These are phyloP conservation scores for Chaetodon trifasciatus DNA, from an alignment of 2,797 vertebrate genomes.

Conservation along the genomic window DNA sequence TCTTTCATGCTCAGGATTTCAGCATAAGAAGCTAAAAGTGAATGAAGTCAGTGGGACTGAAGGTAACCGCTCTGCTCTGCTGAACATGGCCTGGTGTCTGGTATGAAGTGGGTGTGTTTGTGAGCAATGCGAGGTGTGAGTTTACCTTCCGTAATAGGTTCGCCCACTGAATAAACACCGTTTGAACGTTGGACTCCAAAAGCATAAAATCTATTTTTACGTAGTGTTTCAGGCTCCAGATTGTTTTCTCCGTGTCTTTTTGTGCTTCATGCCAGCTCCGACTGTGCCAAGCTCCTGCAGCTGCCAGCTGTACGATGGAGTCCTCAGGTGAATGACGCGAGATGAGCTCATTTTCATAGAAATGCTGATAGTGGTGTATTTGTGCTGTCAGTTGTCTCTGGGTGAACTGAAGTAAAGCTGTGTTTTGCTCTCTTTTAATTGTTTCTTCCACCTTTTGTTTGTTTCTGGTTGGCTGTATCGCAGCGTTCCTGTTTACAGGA, in stretches of 20 bases:
- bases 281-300: background rate
- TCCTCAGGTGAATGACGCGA: constrained; percentile 17
- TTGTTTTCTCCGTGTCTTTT: background rate
- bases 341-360: background rate
- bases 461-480: background rate
- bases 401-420: background rate
- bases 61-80: background rate
- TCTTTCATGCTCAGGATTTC: background rate
- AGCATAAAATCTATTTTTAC: constrained; percentile 5
- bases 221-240: background rate
- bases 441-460: background rate
- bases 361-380: background rate
- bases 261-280: background rate
- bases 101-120: background rate
- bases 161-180: background rate
- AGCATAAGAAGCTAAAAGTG: background rate
- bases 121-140: background rate
- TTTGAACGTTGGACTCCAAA: background rate
- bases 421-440: background rate
- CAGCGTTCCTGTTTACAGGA: background rate
- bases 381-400: background rate
- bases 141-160: background rate
- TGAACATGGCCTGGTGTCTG: background rate
- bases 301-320: constrained; percentile 12
- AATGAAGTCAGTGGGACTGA: background rate